Evolutionary conservation across 2,888 invertebrate genomes (phyloP).

Genomic region (Neelides folsomi): DNA sequence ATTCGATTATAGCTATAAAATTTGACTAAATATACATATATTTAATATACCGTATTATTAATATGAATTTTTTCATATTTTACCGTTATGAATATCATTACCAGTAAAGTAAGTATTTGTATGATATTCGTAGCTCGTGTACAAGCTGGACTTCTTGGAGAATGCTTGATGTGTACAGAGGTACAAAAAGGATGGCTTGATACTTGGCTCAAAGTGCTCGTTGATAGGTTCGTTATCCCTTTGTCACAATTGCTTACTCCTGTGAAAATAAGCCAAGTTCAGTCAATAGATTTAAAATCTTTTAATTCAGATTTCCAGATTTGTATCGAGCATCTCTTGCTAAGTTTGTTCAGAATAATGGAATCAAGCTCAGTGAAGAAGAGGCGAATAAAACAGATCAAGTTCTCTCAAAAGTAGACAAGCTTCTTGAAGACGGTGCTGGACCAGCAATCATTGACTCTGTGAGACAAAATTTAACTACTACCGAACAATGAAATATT

Average conservation of each 20-base stretch:
- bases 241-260: too few relatives aligned
- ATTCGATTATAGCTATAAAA: background rate
- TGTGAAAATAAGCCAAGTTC: too few relatives aligned
- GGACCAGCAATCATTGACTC: too few relatives aligned
- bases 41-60: background rate
- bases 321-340: slow-evolving; percentile 10
- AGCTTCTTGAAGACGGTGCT: too few relatives aligned
- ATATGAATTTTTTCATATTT: background rate
- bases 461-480: too few relatives aligned
- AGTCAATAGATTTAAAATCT: too few relatives aligned
- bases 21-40: background rate
- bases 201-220: slow-evolving; percentile 13
- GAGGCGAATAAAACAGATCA: slow-evolving; percentile 11
- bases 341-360: slow-evolving; percentile 13
- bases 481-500: too few relatives aligned
- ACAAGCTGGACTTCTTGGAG: slow-evolving; percentile 17
- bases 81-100: background rate
- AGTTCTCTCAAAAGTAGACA: slow-evolving; percentile 9
- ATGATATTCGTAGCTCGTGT: slow-evolving; percentile 11
- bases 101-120: background rate
- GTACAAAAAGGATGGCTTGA: slow-evolving; percentile 13
- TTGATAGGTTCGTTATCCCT: slow-evolving; percentile 2
- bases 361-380: slow-evolving; percentile 10
- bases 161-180: slow-evolving; percentile 17
- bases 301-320: slow-evolving; percentile 2